A percentile compares a stretch with the other conserved stretches of the same genome.
Conservation (phyloP, 2,888 invertebrate genomes). For the Seira ritae region DNA sequence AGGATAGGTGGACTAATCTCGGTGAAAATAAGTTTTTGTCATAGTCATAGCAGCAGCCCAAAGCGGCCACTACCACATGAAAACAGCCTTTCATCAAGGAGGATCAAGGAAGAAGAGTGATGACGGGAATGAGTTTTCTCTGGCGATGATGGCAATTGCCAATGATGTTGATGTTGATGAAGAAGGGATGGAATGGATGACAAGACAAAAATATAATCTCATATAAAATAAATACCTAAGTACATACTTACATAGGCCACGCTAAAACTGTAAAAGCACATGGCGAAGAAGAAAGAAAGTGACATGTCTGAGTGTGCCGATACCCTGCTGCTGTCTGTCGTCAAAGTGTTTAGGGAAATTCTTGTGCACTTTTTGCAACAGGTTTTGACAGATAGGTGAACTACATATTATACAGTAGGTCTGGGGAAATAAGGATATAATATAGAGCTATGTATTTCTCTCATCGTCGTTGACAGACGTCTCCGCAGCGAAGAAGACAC, state of each 20-base stretch:
- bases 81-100: neutral
- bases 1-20: too few relatives aligned
- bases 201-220: constrained; percentile 49
- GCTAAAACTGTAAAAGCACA: neutral
- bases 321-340: constrained; percentile 56
- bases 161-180: constrained; percentile 34
- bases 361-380: constrained; percentile 45
- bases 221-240: constrained; percentile 29
- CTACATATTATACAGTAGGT: neutral
- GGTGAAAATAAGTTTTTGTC: too few relatives aligned
- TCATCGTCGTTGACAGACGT: constrained; percentile 52
- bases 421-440: neutral
- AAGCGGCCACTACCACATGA: neutral
- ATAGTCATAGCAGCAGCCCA: too few relatives aligned
- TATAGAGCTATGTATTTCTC: constrained; percentile 27
- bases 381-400: constrained; percentile 57
- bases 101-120: neutral
- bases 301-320: constrained; percentile 52
- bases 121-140: neutral
- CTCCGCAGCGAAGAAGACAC: constrained; percentile 52
- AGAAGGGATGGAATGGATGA: too few relatives aligned
- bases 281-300: constrained; percentile 21
- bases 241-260: too few relatives aligned
- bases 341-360: constrained; percentile 61
- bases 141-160: constrained; percentile 3